Percentiles rank a stretch among this genome's conserved stretches.
Evolutionary conservation across 2,888 invertebrate genomes (phyloP).

Genomic region (Neoaliturus tenellus): DNA sequence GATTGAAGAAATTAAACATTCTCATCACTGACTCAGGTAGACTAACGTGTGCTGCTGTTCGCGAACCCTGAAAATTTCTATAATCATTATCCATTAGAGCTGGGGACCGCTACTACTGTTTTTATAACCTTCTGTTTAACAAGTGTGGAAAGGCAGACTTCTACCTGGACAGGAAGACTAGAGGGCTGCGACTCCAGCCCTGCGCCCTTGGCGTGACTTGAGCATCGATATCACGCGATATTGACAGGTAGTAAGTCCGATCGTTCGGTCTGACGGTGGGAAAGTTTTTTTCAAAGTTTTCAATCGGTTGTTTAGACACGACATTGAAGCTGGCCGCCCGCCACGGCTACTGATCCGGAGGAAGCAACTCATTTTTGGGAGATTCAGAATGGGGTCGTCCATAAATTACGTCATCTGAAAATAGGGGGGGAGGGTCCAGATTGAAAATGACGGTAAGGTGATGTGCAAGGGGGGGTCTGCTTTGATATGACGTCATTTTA

Average conservation of each 20-base stretch:
- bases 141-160: slow-evolving; percentile 42
- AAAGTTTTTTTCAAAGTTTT: neutral
- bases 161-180: slow-evolving; percentile 11
- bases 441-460: no score
- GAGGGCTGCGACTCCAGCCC: neutral
- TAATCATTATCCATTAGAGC: slow-evolving; percentile 43
- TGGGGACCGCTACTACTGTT: slow-evolving; percentile 32
- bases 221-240: neutral
- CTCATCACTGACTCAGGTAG: no score
- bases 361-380: no score
- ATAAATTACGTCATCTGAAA: no score
- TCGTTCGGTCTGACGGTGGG: neutral
- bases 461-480: no score
- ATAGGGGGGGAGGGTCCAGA: no score
- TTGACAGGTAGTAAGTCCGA: neutral
- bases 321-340: neutral
- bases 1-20: no score
- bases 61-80: neutral
- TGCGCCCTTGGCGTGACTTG: neutral
- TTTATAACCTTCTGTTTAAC: slow-evolving; percentile 44
- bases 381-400: no score
- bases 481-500: no score
- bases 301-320: neutral
- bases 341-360: neutral
- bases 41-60: slow-evolving; percentile 10